A percentile compares a stretch with the other conserved stretches of the same genome.
Evolutionary conservation across 2,888 invertebrate genomes (phyloP).

Genomic region (Drosophila subquinaria): DNA sequence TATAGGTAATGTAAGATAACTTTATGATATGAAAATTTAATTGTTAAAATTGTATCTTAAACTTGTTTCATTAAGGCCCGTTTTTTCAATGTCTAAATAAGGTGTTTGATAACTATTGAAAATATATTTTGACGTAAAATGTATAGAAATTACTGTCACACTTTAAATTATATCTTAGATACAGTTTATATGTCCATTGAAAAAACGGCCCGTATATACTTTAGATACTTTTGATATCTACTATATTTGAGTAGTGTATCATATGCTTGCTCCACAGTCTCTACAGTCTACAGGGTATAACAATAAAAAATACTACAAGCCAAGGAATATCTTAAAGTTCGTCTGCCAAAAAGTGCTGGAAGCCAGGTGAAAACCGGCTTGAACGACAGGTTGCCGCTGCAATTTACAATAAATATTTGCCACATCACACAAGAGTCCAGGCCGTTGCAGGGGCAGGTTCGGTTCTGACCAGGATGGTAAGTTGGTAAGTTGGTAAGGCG

Average conservation of each 20-base stretch:
- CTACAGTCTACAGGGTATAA: slow-evolving; percentile 7
- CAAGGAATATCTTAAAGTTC: slow-evolving; percentile 35
- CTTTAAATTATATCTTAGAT: too few species aligned
- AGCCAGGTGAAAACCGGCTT: slow-evolving; percentile 52
- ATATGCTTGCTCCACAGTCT: not conserved
- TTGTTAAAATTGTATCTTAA: not conserved
- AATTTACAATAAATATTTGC: slow-evolving; percentile 59
- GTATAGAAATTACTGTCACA: too few species aligned
- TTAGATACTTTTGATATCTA: not conserved
- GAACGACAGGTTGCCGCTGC: slow-evolving; percentile 57
- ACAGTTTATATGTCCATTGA: too few species aligned
- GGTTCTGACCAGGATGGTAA: slow-evolving; percentile 44
- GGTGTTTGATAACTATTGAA: too few species aligned
- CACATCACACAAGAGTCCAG: slow-evolving; percentile 31
- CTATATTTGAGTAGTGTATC: not conserved
- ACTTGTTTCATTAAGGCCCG: not conserved
- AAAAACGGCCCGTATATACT: too few species aligned
- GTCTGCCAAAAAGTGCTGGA: slow-evolving; percentile 30
- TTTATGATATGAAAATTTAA: not conserved
- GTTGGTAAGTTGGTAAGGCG: slow-evolving; percentile 29
- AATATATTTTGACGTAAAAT: too few species aligned
- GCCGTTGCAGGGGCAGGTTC: slow-evolving; percentile 25
- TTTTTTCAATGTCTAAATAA: too few species aligned
- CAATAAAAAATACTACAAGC: not conserved
- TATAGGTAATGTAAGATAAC: not conserved